Evolutionary conservation across 2,113 vertebrate genomes (phyloP).

Genomic region (Dasyornis broadbenti): DNA sequence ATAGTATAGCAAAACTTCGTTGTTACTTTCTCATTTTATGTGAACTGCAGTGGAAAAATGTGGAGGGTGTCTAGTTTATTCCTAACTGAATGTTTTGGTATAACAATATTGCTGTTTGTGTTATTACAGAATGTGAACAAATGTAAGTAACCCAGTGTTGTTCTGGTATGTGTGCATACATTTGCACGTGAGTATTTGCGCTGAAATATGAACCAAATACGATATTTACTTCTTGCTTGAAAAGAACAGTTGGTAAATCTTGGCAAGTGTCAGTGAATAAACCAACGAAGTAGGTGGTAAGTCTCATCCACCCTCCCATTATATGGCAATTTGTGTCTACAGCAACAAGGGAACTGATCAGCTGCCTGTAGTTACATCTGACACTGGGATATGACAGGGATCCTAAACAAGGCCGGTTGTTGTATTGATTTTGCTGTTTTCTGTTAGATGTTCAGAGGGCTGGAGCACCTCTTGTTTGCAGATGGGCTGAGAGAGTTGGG

Average conservation of each 20-base stretch:
- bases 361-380: neutral
- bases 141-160: neutral
- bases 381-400: neutral
- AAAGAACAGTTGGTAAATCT: constrained; percentile 16
- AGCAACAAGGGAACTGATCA: neutral
- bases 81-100: neutral
- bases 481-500: neutral
- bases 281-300: neutral
- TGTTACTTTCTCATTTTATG: neutral
- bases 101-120: neutral
- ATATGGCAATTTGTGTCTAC: neutral
- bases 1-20: neutral
- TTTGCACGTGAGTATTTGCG: neutral
- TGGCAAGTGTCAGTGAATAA: neutral
- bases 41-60: neutral
- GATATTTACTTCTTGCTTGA: neutral
- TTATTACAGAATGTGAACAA: neutral
- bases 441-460: neutral
- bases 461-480: neutral
- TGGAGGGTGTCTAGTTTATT: neutral
- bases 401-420: neutral
- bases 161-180: neutral
- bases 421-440: neutral
- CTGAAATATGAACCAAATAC: neutral
- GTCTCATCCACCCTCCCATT: neutral